Percentiles rank a stretch among this genome's conserved stretches.
Evolutionary conservation across 2,888 invertebrate genomes (phyloP).

Genomic region (Hyposoter didymator): DNA sequence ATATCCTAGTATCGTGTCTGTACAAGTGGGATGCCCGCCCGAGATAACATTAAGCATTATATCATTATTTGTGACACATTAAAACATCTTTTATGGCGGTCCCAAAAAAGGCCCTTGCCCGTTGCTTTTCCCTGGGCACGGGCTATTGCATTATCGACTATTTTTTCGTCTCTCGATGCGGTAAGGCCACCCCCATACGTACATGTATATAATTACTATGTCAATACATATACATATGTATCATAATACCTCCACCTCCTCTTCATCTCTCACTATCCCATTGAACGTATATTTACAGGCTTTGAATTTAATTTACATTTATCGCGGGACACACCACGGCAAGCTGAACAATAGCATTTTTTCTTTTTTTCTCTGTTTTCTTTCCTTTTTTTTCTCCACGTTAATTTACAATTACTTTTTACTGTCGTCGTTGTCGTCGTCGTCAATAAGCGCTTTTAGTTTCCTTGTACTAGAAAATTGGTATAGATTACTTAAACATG

Average conservation of each 20-base stretch:
- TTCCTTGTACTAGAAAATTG: slow-evolving; percentile 72
- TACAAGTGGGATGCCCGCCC: slow-evolving; percentile 77
- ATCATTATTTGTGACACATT: slow-evolving; percentile 69
- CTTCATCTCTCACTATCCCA: slow-evolving; percentile 36
- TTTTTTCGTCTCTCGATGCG: slow-evolving; percentile 64
- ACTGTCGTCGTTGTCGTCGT: slow-evolving; percentile 52
- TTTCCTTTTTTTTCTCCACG: not conserved
- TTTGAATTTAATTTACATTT: slow-evolving; percentile 52
- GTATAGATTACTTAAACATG: slow-evolving; percentile 59
- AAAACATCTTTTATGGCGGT: slow-evolving; percentile 58
- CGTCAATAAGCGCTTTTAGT: slow-evolving; percentile 71
- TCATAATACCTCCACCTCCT: slow-evolving; percentile 31
- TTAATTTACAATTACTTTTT: slow-evolving; percentile 37
- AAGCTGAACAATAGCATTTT: slow-evolving; percentile 48
- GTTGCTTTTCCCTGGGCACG: slow-evolving; percentile 63
- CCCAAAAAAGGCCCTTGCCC: slow-evolving; percentile 65
- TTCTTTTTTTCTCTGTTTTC: slow-evolving; percentile 9
- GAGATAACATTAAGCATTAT: slow-evolving; percentile 72
- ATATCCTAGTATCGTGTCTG: slow-evolving; percentile 65
- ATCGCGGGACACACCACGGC: slow-evolving; percentile 63
- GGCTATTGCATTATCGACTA: slow-evolving; percentile 71
- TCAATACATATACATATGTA: slow-evolving; percentile 41
- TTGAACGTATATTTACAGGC: slow-evolving; percentile 60
- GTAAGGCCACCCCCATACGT: slow-evolving; percentile 55
- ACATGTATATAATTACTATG: slow-evolving; percentile 45